A percentile compares a stretch with the other conserved stretches of the same genome.
phyloP scores from a whole-genome alignment of 2,888 invertebrate species.

The Mythimna ferrago region DNA sequence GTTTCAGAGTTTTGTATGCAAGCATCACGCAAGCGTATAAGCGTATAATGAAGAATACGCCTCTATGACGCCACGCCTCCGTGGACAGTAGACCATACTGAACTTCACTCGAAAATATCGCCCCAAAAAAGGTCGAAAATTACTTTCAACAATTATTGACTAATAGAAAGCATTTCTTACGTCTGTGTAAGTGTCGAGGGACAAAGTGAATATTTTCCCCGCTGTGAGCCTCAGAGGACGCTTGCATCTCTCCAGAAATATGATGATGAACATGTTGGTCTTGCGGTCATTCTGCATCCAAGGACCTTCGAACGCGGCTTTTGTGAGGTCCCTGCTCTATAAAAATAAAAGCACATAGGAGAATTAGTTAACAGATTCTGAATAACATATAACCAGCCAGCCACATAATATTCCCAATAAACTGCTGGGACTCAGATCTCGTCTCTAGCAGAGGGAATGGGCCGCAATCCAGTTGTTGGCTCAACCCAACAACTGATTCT shows the following conservation, averaged over 20 bases:
- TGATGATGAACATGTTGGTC: conserved; percentile 80
- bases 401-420: too few relatives aligned
- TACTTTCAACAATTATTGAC: background rate
- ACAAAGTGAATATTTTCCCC: conserved; percentile 89
- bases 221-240: conserved; percentile 88
- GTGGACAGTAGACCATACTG: too few relatives aligned
- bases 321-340: conserved; percentile 85
- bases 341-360: background rate
- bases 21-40: too few relatives aligned
- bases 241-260: conserved; percentile 88
- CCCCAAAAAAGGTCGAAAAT: background rate
- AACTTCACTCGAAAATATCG: too few relatives aligned
- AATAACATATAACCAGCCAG: too few relatives aligned
- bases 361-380: background rate
- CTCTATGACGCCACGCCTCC: too few relatives aligned
- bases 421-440: too few relatives aligned
- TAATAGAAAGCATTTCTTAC: conserved; percentile 73
- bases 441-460: too few relatives aligned
- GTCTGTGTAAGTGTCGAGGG: conserved; percentile 88
- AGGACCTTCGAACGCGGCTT: conserved; percentile 89
- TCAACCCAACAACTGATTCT: too few relatives aligned
- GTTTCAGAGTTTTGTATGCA: too few relatives aligned
- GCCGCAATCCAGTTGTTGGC: too few relatives aligned
- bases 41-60: too few relatives aligned
- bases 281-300: conserved; percentile 83